A percentile compares a stretch with the other conserved stretches of the same genome.
Evolutionary conservation across 2,113 vertebrate species (phyloP).

Genomic region (Phylloscopus whistleri): DNA sequence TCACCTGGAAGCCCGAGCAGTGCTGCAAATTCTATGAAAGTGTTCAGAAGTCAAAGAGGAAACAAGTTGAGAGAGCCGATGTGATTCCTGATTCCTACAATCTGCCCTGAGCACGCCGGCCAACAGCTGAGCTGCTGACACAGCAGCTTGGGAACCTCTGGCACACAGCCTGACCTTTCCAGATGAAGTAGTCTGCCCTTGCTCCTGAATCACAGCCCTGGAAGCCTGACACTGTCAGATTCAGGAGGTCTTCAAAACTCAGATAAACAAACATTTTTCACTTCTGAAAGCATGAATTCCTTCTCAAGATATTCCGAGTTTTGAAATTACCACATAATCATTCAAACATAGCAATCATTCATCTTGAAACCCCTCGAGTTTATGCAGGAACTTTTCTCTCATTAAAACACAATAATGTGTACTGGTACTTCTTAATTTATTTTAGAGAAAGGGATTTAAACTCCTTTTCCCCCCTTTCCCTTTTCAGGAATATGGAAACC

Average conservation of each 20-base stretch:
- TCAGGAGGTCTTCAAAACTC: neutral
- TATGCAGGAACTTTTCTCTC: neutral
- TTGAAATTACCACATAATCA: neutral
- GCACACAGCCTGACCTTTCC: neutral
- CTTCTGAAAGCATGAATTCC: neutral
- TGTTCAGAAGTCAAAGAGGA: neutral
- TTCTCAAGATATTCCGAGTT: neutral
- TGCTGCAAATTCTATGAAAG: neutral
- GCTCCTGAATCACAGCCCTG: neutral
- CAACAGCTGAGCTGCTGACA: neutral
- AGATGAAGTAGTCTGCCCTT: neutral
- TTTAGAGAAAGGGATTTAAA: constrained; percentile 27
- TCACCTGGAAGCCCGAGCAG: neutral
- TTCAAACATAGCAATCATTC: neutral
- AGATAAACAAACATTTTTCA: neutral
- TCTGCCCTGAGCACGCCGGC: neutral
- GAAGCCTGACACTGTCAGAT: neutral
- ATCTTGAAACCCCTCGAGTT: neutral
- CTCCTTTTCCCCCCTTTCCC: neutral
- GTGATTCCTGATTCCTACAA: neutral
- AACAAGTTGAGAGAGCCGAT: neutral
- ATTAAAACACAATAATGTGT: constrained; percentile 17
- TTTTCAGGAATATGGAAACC: constrained; percentile 76
- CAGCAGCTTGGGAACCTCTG: neutral
- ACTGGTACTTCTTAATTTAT: constrained; percentile 15